Evolutionary conservation across 2,113 vertebrate species (phyloP).

Genomic region (Cygnus buccinator): DNA sequence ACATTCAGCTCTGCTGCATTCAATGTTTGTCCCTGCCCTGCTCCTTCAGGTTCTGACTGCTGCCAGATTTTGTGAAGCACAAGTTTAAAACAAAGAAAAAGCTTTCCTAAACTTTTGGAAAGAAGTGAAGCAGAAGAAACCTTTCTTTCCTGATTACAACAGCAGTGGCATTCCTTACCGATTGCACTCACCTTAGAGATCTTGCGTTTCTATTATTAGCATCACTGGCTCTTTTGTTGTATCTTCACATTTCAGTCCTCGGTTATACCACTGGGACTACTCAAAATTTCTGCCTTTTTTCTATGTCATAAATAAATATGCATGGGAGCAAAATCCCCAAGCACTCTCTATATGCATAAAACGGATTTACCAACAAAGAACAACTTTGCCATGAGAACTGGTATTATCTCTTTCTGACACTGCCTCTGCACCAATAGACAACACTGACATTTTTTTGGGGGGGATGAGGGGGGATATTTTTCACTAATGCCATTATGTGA

Average conservation of each 20-base stretch:
- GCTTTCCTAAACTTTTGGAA: background rate
- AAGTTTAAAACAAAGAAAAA: constrained; percentile 1
- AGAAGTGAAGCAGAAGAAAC: background rate
- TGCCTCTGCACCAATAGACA: background rate
- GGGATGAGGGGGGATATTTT: background rate
- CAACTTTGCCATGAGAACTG: constrained; percentile 15
- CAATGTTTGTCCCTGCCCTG: background rate
- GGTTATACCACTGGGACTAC: background rate
- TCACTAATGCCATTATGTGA: background rate
- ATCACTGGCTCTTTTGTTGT: background rate
- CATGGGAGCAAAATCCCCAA: constrained; percentile 14
- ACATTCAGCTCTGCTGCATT: background rate
- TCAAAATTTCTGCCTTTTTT: constrained; percentile 38
- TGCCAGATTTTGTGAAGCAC: background rate
- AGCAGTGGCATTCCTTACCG: background rate
- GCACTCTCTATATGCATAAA: constrained; percentile 6
- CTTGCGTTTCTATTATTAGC: constrained; percentile 31
- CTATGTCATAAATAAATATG: constrained; percentile 50
- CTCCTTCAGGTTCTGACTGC: background rate
- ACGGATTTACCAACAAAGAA: constrained; percentile 24
- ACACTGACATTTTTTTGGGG: background rate
- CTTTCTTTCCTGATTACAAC: background rate
- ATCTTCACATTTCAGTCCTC: constrained; percentile 18
- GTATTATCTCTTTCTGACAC: background rate
- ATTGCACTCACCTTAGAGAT: background rate